Conservation (phyloP, 2,113 vertebrate species). For the Nicator chloris region DNA sequence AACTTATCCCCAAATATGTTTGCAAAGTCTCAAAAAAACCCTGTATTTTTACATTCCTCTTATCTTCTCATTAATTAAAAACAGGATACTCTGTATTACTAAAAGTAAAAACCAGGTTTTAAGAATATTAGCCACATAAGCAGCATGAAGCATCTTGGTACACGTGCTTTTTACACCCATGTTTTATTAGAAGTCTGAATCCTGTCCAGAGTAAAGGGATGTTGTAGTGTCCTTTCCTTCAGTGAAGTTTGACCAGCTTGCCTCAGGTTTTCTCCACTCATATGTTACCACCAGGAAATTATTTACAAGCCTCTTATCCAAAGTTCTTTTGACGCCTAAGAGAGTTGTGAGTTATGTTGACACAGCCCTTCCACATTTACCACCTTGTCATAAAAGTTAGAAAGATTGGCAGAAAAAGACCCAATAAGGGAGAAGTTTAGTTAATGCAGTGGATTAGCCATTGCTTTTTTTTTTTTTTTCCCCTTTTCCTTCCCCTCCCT, state of each 20-base stretch:
- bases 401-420: slow-evolving; percentile 15
- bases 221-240: neutral
- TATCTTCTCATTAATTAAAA: neutral
- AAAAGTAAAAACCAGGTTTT: neutral
- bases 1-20: neutral
- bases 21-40: rapidly evolving
- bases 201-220: neutral
- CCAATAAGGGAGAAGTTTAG: slow-evolving; percentile 28
- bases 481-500: neutral
- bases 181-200: neutral
- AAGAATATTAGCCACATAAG: neutral
- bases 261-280: neutral
- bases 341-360: neutral
- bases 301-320: neutral
- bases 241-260: neutral
- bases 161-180: neutral
- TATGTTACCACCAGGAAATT: neutral
- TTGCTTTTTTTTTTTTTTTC: neutral
- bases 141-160: neutral
- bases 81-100: rapidly evolving
- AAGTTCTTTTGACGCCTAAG: neutral
- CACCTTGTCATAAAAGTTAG: slow-evolving; percentile 8
- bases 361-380: neutral
- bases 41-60: neutral
- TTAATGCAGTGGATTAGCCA: slow-evolving; percentile 41